Percentiles rank a stretch among this genome's conserved stretches.
Evolutionary conservation across 2,113 vertebrate species (phyloP).

Genomic region (Sinocyclocheilus grahami): DNA sequence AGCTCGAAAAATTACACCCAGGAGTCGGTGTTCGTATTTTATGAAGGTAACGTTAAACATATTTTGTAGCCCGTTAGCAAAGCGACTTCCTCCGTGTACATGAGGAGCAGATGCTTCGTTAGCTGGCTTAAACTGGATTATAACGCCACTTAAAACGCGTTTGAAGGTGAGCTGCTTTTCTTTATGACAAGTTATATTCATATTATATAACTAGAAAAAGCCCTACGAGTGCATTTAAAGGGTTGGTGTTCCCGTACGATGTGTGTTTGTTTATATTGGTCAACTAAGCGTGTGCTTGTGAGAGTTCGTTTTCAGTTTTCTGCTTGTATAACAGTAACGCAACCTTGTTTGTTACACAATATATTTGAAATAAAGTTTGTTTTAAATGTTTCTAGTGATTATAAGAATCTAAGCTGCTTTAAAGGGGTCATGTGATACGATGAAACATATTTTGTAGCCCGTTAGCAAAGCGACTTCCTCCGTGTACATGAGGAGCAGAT

Average conservation of each 20-base stretch:
- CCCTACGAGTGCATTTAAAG: not conserved
- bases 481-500: not conserved
- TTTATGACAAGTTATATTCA: not conserved
- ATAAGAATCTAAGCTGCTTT: not conserved
- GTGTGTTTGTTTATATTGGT: not conserved
- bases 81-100: slow-evolving; percentile 6
- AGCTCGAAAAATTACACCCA: not conserved
- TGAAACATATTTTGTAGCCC: too few relatives aligned
- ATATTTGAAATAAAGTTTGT: not conserved
- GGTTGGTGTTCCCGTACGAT: not conserved
- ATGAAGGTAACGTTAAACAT: not conserved
- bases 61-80: slow-evolving; percentile 10
- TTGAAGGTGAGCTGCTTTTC: slow-evolving; percentile 11
- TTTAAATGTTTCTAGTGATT: not conserved
- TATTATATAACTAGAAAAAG: not conserved
- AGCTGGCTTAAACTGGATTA: slow-evolving; percentile 6
- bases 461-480: slow-evolving; percentile 31
- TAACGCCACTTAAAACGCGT: not conserved
- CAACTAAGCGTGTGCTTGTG: not conserved
- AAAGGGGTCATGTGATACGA: too few relatives aligned
- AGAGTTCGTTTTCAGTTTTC: not conserved
- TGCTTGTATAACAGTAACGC: not conserved
- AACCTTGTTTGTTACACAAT: not conserved
- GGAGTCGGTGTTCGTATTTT: not conserved
- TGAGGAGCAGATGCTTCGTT: not conserved